Evolutionary conservation across 2,797 vertebrate species (phyloP).

Genomic region (Dryobates pubescens): DNA sequence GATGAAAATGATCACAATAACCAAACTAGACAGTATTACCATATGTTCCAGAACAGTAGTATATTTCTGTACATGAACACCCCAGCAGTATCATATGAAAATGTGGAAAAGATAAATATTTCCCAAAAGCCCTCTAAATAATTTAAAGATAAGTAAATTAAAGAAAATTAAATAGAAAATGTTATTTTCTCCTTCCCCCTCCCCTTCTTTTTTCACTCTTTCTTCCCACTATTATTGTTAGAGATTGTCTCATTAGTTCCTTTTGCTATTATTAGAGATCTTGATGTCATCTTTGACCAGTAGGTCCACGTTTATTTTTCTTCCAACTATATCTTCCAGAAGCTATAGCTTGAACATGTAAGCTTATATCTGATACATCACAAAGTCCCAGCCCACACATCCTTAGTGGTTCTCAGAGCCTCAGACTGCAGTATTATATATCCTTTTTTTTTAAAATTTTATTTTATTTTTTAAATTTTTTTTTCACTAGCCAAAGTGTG

Average conservation of each 20-base stretch:
- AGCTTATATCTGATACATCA: neutral
- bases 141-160: neutral
- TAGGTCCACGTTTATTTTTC: neutral
- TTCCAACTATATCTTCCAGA: neutral
- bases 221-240: neutral
- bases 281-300: neutral
- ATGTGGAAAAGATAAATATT: constrained; percentile 32
- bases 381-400: neutral
- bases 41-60: constrained; percentile 57
- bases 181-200: neutral
- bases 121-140: neutral
- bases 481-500: neutral
- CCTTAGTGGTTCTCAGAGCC: neutral
- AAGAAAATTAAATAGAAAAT: constrained; percentile 5
- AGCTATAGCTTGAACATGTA: neutral
- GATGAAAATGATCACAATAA: constrained; percentile 22
- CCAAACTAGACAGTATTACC: constrained; percentile 30
- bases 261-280: neutral
- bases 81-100: constrained; percentile 21
- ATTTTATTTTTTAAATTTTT: neutral
- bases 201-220: neutral
- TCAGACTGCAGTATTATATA: neutral
- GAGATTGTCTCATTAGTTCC: neutral
- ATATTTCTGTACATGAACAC: constrained; percentile 40
- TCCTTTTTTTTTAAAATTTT: neutral